These are phyloP conservation scores for Hypomecis punctinalis DNA, from an alignment of 2,888 invertebrate genomes.

Conservation along the genomic window DNA sequence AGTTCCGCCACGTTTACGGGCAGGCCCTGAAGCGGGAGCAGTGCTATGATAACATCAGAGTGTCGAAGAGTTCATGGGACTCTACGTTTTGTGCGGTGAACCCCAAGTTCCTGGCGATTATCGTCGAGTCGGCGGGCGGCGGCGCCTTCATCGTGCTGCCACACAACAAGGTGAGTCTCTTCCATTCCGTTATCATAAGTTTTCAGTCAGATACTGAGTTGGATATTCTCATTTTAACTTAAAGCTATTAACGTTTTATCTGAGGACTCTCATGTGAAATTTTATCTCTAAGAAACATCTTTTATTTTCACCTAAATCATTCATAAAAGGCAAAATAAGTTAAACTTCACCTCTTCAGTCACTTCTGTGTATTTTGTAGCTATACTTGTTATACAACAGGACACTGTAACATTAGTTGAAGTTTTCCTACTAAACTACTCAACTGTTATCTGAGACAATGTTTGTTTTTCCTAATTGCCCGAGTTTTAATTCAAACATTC, in stretches of 20 bases:
- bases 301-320: background rate
- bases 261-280: background rate
- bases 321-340: background rate
- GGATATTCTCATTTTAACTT: background rate
- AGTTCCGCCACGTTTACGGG: constrained; percentile 98
- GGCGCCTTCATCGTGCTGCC: constrained; percentile 98
- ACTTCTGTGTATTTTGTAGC: no score
- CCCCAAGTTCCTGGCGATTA: constrained; percentile 98
- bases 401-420: background rate
- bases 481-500: background rate
- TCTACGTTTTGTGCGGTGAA: constrained; percentile 99
- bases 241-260: background rate
- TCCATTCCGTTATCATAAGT: constrained; percentile 40
- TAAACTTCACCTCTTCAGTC: no score
- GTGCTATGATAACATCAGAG: constrained; percentile 98
- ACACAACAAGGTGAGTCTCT: constrained; percentile 91
- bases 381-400: no score
- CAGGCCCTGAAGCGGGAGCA: constrained; percentile 97
- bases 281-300: background rate
- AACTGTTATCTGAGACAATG: background rate
- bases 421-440: background rate
- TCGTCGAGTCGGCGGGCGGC: constrained; percentile 98
- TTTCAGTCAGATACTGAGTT: constrained; percentile 20
- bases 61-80: constrained; percentile 99
- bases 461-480: constrained; percentile 8